phyloP scores from a whole-genome alignment of 2,797 vertebrate genomes.

The Staurois parvus region DNA sequence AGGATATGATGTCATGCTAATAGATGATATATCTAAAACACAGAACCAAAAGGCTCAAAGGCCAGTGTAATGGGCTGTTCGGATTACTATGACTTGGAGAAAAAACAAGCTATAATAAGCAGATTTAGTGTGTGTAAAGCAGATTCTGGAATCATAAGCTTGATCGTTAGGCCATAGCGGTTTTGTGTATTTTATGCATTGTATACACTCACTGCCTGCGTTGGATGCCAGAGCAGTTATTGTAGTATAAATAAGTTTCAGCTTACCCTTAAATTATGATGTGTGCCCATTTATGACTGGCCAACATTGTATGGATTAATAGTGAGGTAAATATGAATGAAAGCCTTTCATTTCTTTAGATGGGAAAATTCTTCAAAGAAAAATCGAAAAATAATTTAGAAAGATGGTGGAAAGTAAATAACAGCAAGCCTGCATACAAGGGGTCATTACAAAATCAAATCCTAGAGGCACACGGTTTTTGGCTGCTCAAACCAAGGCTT shows the following conservation, averaged over 20 bases:
- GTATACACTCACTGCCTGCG: background rate
- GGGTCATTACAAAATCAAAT: background rate
- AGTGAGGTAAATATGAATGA: background rate
- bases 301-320: background rate
- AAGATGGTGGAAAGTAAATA: background rate
- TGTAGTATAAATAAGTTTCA: slow-evolving; percentile 25
- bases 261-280: background rate
- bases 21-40: background rate
- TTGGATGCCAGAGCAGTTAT: slow-evolving; percentile 1
- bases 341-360: background rate
- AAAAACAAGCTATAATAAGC: slow-evolving; percentile 22
- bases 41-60: background rate
- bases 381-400: background rate
- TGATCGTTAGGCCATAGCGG: background rate
- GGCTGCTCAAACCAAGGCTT: no score
- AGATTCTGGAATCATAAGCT: slow-evolving; percentile 1
- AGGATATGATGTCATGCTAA: slow-evolving; percentile 36
- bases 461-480: no score
- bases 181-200: slow-evolving; percentile 10
- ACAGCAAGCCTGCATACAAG: background rate
- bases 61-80: slow-evolving; percentile 20
- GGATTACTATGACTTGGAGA: slow-evolving; percentile 15
- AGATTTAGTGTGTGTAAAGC: slow-evolving; percentile 2
- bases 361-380: background rate
- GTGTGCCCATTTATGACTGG: slow-evolving; percentile 4